Percentiles rank a stretch among this genome's conserved stretches.
These are phyloP conservation scores for Leptopilina myrica DNA, from an alignment of 2,888 invertebrate species.

Conservation along the genomic window DNA sequence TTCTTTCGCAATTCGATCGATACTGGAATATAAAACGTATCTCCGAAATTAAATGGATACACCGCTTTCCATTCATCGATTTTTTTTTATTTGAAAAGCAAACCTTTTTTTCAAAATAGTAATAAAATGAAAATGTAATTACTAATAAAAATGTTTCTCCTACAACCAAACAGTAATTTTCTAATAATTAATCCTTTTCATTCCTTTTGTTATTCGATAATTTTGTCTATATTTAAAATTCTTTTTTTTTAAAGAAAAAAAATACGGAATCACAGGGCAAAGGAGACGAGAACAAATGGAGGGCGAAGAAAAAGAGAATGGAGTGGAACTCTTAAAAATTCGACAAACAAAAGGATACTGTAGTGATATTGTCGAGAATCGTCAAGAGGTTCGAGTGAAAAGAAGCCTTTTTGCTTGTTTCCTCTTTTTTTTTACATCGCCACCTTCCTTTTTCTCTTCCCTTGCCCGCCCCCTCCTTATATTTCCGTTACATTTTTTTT, in stretches of 20 bases:
- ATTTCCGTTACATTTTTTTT: slow-evolving; percentile 36
- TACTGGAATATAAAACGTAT: slow-evolving; percentile 25
- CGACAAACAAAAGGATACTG: slow-evolving; percentile 61
- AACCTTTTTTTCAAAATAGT: too few species aligned
- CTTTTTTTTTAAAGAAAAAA: neutral
- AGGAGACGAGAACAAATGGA: slow-evolving; percentile 48
- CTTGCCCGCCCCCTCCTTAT: neutral
- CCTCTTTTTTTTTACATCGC: slow-evolving; percentile 16
- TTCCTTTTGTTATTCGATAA: too few species aligned
- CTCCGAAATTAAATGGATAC: slow-evolving; percentile 14
- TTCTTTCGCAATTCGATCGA: slow-evolving; percentile 9
- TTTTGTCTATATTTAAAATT: neutral
- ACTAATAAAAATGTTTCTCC: neutral
- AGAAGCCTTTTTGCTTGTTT: slow-evolving; percentile 50
- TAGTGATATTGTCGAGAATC: slow-evolving; percentile 56
- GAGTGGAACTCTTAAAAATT: slow-evolving; percentile 61
- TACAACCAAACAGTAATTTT: too few species aligned
- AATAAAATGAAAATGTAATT: too few species aligned
- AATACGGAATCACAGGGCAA: slow-evolving; percentile 38
- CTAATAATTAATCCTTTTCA: too few species aligned
- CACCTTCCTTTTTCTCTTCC: too few species aligned
- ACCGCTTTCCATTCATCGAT: too few species aligned
- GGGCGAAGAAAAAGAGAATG: slow-evolving; percentile 43
- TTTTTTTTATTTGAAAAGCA: too few species aligned
- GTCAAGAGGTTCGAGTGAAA: slow-evolving; percentile 57